Conservation (phyloP, 2,888 invertebrate genomes). For the Ophion obscuratus region DNA sequence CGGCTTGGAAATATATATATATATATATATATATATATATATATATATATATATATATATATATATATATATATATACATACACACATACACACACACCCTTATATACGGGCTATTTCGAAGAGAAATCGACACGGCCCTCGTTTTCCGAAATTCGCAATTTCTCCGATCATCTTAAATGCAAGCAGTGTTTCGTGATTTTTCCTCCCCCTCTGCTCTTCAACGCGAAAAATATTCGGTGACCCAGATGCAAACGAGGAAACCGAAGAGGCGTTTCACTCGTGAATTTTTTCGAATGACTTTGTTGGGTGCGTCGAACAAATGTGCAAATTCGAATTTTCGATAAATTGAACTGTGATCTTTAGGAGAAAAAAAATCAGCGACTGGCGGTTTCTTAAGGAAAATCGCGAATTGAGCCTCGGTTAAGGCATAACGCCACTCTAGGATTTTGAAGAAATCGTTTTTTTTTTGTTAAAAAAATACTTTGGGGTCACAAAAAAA, state of each 20-base stretch:
- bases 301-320: background rate
- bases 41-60: background rate
- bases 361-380: background rate
- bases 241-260: background rate
- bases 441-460: no score
- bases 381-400: background rate
- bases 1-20: background rate
- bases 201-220: background rate
- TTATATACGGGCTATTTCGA: background rate
- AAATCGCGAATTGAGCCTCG: background rate
- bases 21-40: background rate
- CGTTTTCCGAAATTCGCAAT: background rate
- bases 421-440: background rate
- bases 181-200: background rate
- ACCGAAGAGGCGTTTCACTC: background rate
- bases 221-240: background rate
- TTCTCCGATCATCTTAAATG: background rate
- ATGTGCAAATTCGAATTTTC: background rate
- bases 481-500: no score
- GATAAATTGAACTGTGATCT: background rate
- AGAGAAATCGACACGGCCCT: background rate
- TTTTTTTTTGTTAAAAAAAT: no score
- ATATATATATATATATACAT: background rate
- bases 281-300: background rate
- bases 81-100: no score